Evolutionary conservation across 2,797 vertebrate genomes (phyloP), one percentile per base, ranked within the genome.

Genomic region (Leontopithecus rosalia): DNA sequence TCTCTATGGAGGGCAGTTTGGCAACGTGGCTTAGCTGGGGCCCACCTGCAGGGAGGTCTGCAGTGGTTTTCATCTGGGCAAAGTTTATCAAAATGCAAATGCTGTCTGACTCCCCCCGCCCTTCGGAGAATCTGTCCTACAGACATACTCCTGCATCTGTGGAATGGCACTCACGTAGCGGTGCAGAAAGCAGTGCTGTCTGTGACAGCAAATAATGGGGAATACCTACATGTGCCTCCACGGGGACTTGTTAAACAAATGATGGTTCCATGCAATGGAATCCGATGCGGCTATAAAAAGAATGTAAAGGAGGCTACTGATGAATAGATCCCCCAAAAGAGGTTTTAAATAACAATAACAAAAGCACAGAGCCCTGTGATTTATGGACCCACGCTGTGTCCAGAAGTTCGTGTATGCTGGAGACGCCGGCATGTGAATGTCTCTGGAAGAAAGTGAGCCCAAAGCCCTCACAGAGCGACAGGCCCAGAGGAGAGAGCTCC

Each of bases 1-100:
- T 13, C 26, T 48, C 57, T 36, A 26, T 0, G 15, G 46, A 57
- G 28, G 22, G 50, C 1, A 0, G 11, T 7, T 1, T 4, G 48
- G 48, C 20, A 1, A 1, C 26, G 39, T 0, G 2, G 50, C 73
- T 75, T 13, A 13, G n/a, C 39, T 64, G 2, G 5, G 88, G 58
- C 36, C 2, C 75, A 24, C 4, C 33, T 2, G 76, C n/a, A 22
- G 0, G 9, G n/a, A 36, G 30, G 28, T 2, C 39, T 43, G 7
- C 64, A 7, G 22, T 20, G 72, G 26, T n/a, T 24, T 19, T 48
- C 15, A 77, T 33, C 28, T 2, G 52, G 52, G 17, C 73, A 24
- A 52, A 50, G 36, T 0, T 14, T 11, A 57, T 50, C 92, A 43
- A 79, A 80, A 64, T 2, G 33, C 57, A 10, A 10, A 24, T 15